Evolutionary conservation across 1,140 invertebrate genomes (phyloP).

Genomic region (Drosophila saltans): DNA sequence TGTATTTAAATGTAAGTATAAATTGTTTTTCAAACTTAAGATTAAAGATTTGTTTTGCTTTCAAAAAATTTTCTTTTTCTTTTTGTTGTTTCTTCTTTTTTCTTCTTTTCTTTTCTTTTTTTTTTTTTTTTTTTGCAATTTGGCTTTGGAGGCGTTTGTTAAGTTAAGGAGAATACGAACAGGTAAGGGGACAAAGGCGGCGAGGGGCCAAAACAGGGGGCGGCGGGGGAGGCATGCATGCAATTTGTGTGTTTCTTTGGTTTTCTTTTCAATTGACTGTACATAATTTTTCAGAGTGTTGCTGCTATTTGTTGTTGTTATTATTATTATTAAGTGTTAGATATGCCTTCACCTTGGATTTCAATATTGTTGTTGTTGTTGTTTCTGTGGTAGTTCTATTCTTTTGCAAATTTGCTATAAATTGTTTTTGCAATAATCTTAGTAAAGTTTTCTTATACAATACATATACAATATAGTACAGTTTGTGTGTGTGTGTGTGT

Average conservation of each 20-base stretch:
- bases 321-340: slow-evolving; percentile 24
- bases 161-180: not conserved
- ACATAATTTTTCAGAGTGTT: slow-evolving; percentile 15
- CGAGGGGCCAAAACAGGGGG: no score
- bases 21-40: slow-evolving; percentile 36
- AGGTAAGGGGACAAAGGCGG: no score
- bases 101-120: no score
- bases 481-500: slow-evolving; percentile 12
- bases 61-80: no score
- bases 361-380: slow-evolving; percentile 6
- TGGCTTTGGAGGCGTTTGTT: slow-evolving; percentile 21
- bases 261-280: slow-evolving; percentile 21
- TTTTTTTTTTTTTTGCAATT: slow-evolving; percentile 14
- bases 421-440: slow-evolving; percentile 20
- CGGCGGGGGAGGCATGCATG: slow-evolving; percentile 11
- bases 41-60: slow-evolving; percentile 21
- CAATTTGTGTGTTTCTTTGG: no score
- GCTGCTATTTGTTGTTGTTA: no score
- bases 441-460: slow-evolving; percentile 34
- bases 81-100: no score
- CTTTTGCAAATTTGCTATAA: slow-evolving; percentile 20
- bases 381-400: not conserved
- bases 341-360: slow-evolving; percentile 37
- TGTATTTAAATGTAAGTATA: slow-evolving; percentile 29
- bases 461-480: slow-evolving; percentile 31